Percentiles rank a stretch among this genome's conserved stretches.
Evolutionary conservation across 2,888 invertebrate species (phyloP).

Genomic region (Pimpla rufipes): DNA sequence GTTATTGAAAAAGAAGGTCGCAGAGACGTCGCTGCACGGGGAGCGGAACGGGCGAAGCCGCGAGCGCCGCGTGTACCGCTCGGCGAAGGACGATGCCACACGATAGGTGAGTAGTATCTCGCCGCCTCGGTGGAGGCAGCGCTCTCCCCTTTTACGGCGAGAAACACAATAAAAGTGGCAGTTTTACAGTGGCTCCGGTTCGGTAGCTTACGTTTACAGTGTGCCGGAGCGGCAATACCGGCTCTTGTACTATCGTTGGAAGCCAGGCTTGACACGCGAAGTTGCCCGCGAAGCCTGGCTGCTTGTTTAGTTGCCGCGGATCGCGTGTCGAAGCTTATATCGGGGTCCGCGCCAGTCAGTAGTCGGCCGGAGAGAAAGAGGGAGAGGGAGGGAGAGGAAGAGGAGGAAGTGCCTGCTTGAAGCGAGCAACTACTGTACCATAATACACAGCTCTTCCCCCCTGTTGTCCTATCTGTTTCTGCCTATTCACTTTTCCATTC

Average conservation of each 20-base stretch:
- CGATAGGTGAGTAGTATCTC: constrained; percentile 53
- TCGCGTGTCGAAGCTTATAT: constrained; percentile 83
- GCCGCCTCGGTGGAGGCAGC: constrained; percentile 55
- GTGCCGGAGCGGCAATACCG: constrained; percentile 38
- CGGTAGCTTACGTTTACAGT: constrained; percentile 70
- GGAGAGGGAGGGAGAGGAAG: not conserved
- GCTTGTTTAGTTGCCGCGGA: constrained; percentile 66
- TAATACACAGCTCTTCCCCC: too few species aligned
- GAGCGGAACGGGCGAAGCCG: constrained; percentile 6
- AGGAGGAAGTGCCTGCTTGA: too few species aligned
- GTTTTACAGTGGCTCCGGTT: constrained; percentile 71
- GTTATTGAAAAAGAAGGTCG: constrained; percentile 61
- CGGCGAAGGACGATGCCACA: constrained; percentile 30
- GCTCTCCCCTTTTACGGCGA: constrained; percentile 60
- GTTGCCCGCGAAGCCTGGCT: constrained; percentile 72
- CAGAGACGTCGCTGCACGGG: not conserved
- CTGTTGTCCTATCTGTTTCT: not conserved
- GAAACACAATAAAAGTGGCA: constrained; percentile 74
- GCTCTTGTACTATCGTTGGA: constrained; percentile 54
- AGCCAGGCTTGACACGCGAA: constrained; percentile 63
- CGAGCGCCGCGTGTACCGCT: constrained; percentile 31
- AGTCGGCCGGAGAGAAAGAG: constrained; percentile 46
- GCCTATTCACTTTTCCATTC: too few species aligned
- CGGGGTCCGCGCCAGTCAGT: constrained; percentile 69
- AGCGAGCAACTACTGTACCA: too few species aligned